Base-by-base conservation (phyloP, 2,113 vertebrate species). In the Gambusia affinis region DNA sequence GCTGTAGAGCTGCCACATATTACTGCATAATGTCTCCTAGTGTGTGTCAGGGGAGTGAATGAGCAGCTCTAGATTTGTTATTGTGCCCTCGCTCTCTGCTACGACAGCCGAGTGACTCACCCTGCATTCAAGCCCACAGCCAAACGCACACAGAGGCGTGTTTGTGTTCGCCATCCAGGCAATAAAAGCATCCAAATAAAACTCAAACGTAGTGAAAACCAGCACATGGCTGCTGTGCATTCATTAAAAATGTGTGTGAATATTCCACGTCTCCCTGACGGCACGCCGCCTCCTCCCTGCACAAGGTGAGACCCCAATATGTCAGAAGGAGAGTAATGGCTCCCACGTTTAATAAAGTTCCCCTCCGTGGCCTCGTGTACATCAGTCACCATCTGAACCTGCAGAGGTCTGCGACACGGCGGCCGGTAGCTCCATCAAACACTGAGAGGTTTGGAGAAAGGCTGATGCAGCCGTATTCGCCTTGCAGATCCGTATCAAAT, bases 51-150 rank as follows among this genome's bases (percentile, higher is more conserved):
- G 67, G 51, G 60, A 77, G 66, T 81, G 82, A 87, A 83, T 80
- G 76, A 90, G 81, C 82, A 86, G 80, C 87, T 86, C 90, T 90
- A 88, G 81, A 89, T 93, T 88, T 89, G 79, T 92, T 77, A 83
- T 80, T 44, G 68, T 33, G n/a, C 75, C 72, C 84, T 84, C 39
- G 35, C 84, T 81, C 72, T 81, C 73, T 54, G 65, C 81, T 67
- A n/a, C 84, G 76, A 78, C 39, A 29, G 74, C 64, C 67, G 81
- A 84, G 76, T 81, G 64, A 81, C 68, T 74, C 77, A 71, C 81
- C 31, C 64, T 39, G 7, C 14, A 42, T 42, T 64, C 51, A 72
- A 6, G 57, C 37, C 57, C 24, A 24, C 71, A 60, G 5, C 30
- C 69, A 39, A 60, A 72, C 61, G 64, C 22, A 57, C 47, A 72